Evolutionary conservation across 2,888 invertebrate species (phyloP).

Genomic region (Epistrophella euchroma): DNA sequence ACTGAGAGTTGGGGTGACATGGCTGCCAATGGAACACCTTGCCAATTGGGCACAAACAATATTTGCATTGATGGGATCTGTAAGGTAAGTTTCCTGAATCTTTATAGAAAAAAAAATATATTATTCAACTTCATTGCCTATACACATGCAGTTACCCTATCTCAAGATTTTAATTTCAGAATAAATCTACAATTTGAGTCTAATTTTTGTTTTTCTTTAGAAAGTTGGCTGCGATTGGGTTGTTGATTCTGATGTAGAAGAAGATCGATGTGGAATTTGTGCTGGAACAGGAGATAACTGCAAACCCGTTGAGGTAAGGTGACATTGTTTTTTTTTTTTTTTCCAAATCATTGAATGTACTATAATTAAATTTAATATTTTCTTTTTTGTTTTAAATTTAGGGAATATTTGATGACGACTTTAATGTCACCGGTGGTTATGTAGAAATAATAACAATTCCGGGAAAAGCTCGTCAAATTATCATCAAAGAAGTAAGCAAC

Average conservation of each 20-base stretch:
- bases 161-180: too few species aligned
- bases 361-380: neutral
- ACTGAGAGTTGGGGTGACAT: constrained; percentile 90
- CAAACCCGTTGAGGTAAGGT: constrained; percentile 86
- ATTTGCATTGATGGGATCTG: constrained; percentile 93
- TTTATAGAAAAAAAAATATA: too few species aligned
- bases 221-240: constrained; percentile 96
- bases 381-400: constrained; percentile 38
- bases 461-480: constrained; percentile 91
- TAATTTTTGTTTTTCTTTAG: constrained; percentile 84
- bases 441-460: constrained; percentile 88
- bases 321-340: neutral
- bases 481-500: constrained; percentile 90
- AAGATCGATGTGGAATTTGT: constrained; percentile 94
- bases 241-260: constrained; percentile 90
- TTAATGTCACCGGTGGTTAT: constrained; percentile 87
- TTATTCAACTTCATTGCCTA: too few species aligned
- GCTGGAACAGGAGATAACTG: constrained; percentile 93
- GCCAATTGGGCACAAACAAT: constrained; percentile 91
- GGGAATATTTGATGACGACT: constrained; percentile 83
- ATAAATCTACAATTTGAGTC: neutral
- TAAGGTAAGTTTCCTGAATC: constrained; percentile 85
- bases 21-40: constrained; percentile 93
- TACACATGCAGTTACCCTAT: too few species aligned
- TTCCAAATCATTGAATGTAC: neutral